Conservation (phyloP, 2,888 invertebrate genomes). For the Dasypogon diadema region DNA sequence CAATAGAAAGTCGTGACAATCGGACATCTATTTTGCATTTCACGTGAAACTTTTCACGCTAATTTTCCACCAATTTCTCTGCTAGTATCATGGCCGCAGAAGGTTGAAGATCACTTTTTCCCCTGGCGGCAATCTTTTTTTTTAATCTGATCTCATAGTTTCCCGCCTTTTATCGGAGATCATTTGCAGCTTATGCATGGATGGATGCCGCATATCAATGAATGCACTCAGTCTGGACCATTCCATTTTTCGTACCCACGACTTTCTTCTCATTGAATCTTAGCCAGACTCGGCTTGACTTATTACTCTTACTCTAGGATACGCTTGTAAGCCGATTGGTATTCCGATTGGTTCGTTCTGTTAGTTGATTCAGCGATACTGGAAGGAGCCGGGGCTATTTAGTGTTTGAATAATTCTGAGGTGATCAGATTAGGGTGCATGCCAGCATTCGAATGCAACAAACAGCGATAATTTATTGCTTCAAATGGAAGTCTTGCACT, state of each 20-base stretch:
- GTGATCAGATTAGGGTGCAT: conserved; percentile 40
- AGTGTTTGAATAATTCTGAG: conserved; percentile 41
- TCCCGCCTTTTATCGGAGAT: conserved; percentile 44
- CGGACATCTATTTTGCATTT: conserved; percentile 43
- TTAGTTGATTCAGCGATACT: conserved; percentile 3
- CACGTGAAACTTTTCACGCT: conserved; percentile 46
- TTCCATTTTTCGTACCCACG: conserved; percentile 17
- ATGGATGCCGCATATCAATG: conserved; percentile 12
- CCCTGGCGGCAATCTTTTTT: conserved; percentile 22
- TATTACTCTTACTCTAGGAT: conserved; percentile 9
- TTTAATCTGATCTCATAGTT: conserved; percentile 41
- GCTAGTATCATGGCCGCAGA: conserved; percentile 29
- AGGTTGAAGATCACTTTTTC: conserved; percentile 40
- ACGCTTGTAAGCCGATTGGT: background rate
- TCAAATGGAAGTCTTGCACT: background rate
- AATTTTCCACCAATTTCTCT: conserved; percentile 33
- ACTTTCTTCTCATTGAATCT: conserved; percentile 34
- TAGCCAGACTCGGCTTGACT: background rate
- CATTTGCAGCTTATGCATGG: conserved; percentile 30
- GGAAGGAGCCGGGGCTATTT: conserved; percentile 2
- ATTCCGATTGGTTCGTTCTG: conserved; percentile 28
- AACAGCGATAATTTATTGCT: conserved; percentile 18
- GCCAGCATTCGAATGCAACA: conserved; percentile 35
- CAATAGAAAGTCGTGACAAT: conserved; percentile 43
- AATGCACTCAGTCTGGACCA: conserved; percentile 5